These are phyloP conservation scores for Tachina lurida DNA, from an alignment of 2,888 invertebrate genomes.

Conservation along the genomic window DNA sequence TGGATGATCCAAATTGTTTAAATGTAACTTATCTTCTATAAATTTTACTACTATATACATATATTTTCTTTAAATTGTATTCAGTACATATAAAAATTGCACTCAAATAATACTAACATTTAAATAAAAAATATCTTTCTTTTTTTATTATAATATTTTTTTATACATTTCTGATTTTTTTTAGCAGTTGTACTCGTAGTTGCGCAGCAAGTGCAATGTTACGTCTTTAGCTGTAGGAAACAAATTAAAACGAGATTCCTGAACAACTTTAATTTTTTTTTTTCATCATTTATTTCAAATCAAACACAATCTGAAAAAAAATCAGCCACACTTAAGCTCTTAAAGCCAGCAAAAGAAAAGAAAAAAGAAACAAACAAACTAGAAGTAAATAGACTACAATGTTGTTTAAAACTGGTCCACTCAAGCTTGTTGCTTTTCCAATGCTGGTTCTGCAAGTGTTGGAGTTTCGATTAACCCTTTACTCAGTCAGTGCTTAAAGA, in stretches of 20 bases:
- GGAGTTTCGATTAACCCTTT: conserved; percentile 63
- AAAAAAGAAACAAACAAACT: not conserved
- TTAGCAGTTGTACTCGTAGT: not conserved
- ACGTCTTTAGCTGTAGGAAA: conserved; percentile 59
- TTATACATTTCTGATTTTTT: not conserved
- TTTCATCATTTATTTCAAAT: conserved; percentile 35
- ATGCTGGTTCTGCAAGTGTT: conserved; percentile 42
- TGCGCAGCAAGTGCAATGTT: conserved; percentile 64
- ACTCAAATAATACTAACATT: not conserved
- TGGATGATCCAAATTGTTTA: too few relatives aligned
- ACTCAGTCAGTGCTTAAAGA: conserved; percentile 64
- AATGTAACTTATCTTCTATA: too few relatives aligned
- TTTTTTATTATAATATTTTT: not conserved
- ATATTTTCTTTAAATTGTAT: too few relatives aligned
- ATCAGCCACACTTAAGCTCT: conserved; percentile 36
- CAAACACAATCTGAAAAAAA: conserved; percentile 40
- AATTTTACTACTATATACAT: too few relatives aligned
- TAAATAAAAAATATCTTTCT: not conserved
- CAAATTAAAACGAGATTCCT: conserved; percentile 68
- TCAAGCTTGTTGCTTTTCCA: conserved; percentile 36
- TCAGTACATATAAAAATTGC: too few relatives aligned
- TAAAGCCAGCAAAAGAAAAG: conserved; percentile 1
- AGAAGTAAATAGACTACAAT: conserved; percentile 38
- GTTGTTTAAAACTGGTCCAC: conserved; percentile 64
- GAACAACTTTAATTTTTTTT: conserved; percentile 49